A percentile compares a stretch with the other conserved stretches of the same genome.
Conservation (phyloP, 2,113 vertebrate species). For the Malaclemys terrapin region DNA sequence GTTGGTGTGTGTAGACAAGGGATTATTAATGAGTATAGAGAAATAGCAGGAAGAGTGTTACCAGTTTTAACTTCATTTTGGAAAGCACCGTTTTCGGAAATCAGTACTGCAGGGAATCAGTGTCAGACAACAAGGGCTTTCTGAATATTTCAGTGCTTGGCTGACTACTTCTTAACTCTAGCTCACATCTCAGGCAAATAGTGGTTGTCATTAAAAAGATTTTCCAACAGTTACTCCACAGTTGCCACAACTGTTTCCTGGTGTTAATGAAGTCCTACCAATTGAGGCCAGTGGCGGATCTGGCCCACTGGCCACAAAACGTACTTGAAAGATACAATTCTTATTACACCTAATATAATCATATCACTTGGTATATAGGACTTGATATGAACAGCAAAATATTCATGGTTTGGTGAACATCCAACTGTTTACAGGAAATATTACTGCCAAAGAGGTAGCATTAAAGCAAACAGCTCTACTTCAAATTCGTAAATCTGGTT, state of each 20-base stretch:
- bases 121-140: not conserved
- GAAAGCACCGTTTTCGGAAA: not conserved
- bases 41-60: not conserved
- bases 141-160: fast-evolving
- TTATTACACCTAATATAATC: not conserved
- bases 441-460: not conserved
- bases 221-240: not conserved
- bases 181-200: not conserved
- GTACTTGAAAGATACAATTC: not conserved
- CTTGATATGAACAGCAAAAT: not conserved
- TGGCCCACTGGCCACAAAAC: not conserved
- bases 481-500: not conserved
- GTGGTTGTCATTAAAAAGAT: not conserved
- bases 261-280: not conserved
- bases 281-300: not conserved
- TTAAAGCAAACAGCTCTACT: not conserved
- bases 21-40: not conserved
- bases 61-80: not conserved
- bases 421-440: not conserved
- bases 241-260: not conserved
- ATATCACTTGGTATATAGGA: not conserved
- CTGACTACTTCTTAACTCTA: no score
- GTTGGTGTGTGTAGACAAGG: not conserved
- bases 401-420: not conserved
- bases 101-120: not conserved